Percentiles rank a stretch among this genome's conserved stretches.
Evolutionary conservation across 1,140 invertebrate species (phyloP).

Genomic region (Hyles euphorbiae): DNA sequence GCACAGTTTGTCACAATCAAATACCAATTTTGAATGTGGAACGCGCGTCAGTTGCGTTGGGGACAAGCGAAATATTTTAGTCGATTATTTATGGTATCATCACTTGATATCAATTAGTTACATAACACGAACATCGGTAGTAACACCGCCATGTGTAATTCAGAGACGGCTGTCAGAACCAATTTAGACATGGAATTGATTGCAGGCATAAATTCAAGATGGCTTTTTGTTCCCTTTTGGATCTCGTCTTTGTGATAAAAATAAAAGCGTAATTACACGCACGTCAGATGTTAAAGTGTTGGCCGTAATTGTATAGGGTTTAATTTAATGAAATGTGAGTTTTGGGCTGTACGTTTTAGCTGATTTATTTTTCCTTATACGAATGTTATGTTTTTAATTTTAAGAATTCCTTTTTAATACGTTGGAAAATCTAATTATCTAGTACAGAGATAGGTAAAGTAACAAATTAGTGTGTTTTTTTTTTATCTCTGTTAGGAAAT

Average conservation of each 20-base stretch:
- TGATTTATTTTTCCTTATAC: too few species aligned
- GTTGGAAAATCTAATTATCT: too few species aligned
- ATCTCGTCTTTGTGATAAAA: conserved; percentile 19
- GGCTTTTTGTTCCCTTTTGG: conserved; percentile 19
- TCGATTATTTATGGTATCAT: not conserved
- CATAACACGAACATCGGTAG: conserved; percentile 3
- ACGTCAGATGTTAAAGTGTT: conserved; percentile 6
- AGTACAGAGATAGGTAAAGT: too few species aligned
- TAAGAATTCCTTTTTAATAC: too few species aligned
- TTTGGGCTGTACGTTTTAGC: too few species aligned
- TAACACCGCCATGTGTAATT: not conserved
- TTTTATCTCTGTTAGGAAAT: too few species aligned
- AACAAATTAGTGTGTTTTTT: too few species aligned
- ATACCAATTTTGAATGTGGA: not conserved
- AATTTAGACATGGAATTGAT: conserved; percentile 33
- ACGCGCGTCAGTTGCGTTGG: not conserved
- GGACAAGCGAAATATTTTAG: not conserved
- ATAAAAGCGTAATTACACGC: conserved; percentile 17
- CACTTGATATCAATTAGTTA: conserved; percentile 8
- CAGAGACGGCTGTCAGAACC: conserved; percentile 23
- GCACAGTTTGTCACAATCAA: too few species aligned
- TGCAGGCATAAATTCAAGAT: conserved; percentile 24
- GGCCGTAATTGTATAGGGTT: conserved; percentile 7
- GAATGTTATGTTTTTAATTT: too few species aligned
- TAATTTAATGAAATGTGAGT: not conserved